phyloP scores from a whole-genome alignment of 2,113 vertebrate species.

The Theristicus caerulescens region DNA sequence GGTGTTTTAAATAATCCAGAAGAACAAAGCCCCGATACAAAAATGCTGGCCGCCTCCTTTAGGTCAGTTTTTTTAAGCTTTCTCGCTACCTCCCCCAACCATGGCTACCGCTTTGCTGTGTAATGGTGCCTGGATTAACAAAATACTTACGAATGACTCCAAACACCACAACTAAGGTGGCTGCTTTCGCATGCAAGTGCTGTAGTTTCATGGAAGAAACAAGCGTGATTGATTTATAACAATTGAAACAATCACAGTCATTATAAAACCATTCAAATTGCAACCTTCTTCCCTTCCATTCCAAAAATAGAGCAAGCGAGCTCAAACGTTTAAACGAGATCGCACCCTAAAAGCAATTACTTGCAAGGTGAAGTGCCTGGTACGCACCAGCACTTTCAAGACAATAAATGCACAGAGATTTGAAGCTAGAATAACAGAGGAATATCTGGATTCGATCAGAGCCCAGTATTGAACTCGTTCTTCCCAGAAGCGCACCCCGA shows the following conservation, averaged over 20 bases:
- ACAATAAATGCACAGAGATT: neutral
- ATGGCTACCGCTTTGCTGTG: neutral
- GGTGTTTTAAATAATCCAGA: neutral
- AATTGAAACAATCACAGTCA: neutral
- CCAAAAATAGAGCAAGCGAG: neutral
- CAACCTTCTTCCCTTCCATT: neutral
- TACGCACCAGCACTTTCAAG: neutral
- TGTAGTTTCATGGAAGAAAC: neutral
- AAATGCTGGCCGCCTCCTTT: neutral
- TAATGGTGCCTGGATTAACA: neutral
- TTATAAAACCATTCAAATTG: neutral
- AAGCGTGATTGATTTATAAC: neutral
- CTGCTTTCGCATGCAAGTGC: neutral
- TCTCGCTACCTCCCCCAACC: no score
- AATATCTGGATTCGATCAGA: neutral
- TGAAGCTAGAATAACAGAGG: neutral
- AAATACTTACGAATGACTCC: neutral
- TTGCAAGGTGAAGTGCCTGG: neutral
- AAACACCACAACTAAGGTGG: neutral
- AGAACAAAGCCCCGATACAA: neutral
- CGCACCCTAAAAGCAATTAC: neutral
- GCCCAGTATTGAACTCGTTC: neutral
- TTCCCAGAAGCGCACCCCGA: neutral
- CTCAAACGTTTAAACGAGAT: neutral
- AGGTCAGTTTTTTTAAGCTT: neutral